Evolutionary conservation across 2,113 vertebrate genomes (phyloP), one percentile per base, ranked within the genome.

Genomic region (Oceanites oceanicus): DNA sequence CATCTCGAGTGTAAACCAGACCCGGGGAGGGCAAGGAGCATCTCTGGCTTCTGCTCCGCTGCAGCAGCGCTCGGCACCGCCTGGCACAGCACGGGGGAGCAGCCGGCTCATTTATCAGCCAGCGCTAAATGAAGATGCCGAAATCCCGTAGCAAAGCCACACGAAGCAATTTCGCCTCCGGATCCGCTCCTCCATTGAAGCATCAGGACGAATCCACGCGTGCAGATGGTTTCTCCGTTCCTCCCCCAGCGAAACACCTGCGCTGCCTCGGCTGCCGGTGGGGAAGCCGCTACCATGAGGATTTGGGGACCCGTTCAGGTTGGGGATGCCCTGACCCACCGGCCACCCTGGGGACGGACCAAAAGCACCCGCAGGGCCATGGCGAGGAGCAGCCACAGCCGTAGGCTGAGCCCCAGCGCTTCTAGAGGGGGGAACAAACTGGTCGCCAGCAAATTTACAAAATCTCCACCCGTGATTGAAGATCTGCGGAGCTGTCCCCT

Each of bases 401-500:
- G 0, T 20, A 16, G 56, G 29, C 16, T 2, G 20, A 82, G 62
- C 45, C 30, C 12, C 22, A 21, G 0, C 0, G 2, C n/a, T 66
- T 10, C 52, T 34, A 18, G 12, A 40, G 25, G 0, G 0, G 5
- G 9, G 13, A 16, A 22, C 32, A 42, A 6, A n/a, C 2, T 0
- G 13, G 0, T 38, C 3, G 0, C 45, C 30, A 11, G 86, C 1
- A 67, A 20, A 71, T 40, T 11, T 14, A 40, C 47, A 38, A 38
- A 38, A 10, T 9, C 15, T 53, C 44, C 38, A 18, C 7, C 71
- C 2, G 0, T 1, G 40, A 17, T 0, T 0, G 11, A 85, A 76
- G 40, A 47, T n/a, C 55, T 32, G 7, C 0, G 2, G 72, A 79
- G 56, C 71, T 74, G 66, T 49, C 27, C 47, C 19, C 50, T 15